Evolutionary conservation across 2,113 vertebrate species (phyloP).

Genomic region (Dendropsophus ebraccatus): DNA sequence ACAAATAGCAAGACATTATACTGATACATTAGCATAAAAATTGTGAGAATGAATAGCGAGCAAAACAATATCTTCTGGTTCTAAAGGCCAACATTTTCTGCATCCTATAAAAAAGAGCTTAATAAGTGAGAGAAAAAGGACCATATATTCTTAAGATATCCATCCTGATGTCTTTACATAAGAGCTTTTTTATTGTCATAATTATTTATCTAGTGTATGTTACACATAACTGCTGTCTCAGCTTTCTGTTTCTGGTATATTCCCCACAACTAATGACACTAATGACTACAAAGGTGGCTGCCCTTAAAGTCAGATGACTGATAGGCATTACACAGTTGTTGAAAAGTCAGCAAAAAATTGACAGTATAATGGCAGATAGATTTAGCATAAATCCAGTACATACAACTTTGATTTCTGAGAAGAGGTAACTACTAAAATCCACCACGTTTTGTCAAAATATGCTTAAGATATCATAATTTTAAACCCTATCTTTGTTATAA

Average conservation of each 20-base stretch:
- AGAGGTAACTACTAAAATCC: slow-evolving; percentile 13
- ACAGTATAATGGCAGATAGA: not conserved
- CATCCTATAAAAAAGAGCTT: too few relatives aligned
- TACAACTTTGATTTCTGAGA: not conserved
- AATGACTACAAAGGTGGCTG: slow-evolving; percentile 41
- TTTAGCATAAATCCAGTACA: not conserved
- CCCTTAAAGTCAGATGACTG: slow-evolving; percentile 24
- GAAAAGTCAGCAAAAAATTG: slow-evolving; percentile 19
- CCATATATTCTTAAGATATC: not conserved
- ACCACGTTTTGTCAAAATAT: not conserved
- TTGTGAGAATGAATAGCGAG: too few relatives aligned
- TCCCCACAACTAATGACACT: slow-evolving; percentile 20
- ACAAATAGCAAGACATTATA: too few relatives aligned
- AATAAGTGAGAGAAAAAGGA: not conserved
- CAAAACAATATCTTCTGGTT: too few relatives aligned
- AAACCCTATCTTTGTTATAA: not conserved
- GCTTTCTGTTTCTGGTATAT: slow-evolving; percentile 14
- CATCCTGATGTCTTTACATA: not conserved
- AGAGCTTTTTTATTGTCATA: not conserved
- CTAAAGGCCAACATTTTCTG: too few relatives aligned
- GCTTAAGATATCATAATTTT: not conserved
- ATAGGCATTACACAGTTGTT: slow-evolving; percentile 24
- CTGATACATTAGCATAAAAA: too few relatives aligned
- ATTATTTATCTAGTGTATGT: slow-evolving; percentile 17
- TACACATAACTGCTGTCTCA: not conserved